Base-by-base conservation (phyloP, 1,140 invertebrate genomes). In the Drosophila oshimai region DNA sequence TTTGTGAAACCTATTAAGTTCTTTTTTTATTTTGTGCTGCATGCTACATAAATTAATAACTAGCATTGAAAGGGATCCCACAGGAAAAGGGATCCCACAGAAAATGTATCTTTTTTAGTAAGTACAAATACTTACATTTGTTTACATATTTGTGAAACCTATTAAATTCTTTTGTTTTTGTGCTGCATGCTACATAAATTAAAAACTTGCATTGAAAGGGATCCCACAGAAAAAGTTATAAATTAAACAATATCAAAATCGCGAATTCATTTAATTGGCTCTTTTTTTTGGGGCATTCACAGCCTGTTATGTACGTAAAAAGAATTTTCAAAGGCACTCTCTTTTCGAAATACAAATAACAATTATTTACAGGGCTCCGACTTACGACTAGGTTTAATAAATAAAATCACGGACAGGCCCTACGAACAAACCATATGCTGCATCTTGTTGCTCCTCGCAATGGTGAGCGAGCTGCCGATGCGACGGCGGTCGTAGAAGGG, bases 381-480 rank as follows among this genome's bases (percentile, higher is more conserved):
- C 20, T 36, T 60, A 62, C 4, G 31, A 39, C 58, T 67, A 50
- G 39, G 51, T 73, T 77, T 17, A 83, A 81, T 80, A 80, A 76
- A 80, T 76, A 42, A 71, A 79, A 78, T 57, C 49, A 55, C 49
- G 34, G 15, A n/a, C n/a, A n/a, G n/a, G n/a, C n/a, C n/a, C n/a
- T n/a, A n/a, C n/a, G n/a, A n/a, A n/a, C n/a, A n/a, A n/a, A n/a
- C 2, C 17, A 72, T 90, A 76, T 90, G 89, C 33, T 76, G 51
- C 80, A 90, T 90, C 53, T 90, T 90, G 46, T 90, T 90, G 12
- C 18, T 22, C 7, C 41, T 37, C 15, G 44, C 39, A n/a, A 93
- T 78, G 1, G 92, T 92, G 6, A 92, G 90, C 1, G 90, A 67
- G 55, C 93, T 93, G 67, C 93, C 93, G 61, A 75, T 92, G 70